Percentiles rank a stretch among this genome's conserved stretches.
phyloP scores from a whole-genome alignment of 2,888 invertebrate species.

The Odiellus spinosus region DNA sequence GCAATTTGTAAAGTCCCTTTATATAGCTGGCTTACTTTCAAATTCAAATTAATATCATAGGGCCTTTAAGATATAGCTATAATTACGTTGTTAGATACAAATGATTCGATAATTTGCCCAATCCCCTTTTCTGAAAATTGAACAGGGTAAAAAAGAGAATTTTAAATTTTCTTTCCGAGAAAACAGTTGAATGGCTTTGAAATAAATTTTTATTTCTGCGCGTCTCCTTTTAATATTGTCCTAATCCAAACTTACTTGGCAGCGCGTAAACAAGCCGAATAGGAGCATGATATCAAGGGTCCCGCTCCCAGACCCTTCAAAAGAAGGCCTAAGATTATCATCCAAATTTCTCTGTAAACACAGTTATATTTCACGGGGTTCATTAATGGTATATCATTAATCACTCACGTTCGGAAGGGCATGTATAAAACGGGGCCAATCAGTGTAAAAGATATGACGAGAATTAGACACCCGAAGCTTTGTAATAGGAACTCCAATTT shows the following conservation, averaged over 20 bases:
- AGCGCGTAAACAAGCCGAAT: slow-evolving; percentile 13
- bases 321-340: slow-evolving; percentile 11
- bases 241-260: slow-evolving; percentile 10
- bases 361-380: not conserved
- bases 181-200: too few species aligned
- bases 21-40: too few species aligned
- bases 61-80: too few species aligned
- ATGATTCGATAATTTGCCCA: too few species aligned
- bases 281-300: slow-evolving; percentile 17
- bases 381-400: not conserved
- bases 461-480: slow-evolving; percentile 11
- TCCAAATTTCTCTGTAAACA: slow-evolving; percentile 6
- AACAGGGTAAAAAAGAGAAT: too few species aligned
- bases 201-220: too few species aligned
- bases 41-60: too few species aligned
- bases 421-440: slow-evolving; percentile 12
- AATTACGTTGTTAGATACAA: too few species aligned
- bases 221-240: not conserved
- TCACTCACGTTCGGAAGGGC: slow-evolving; percentile 11
- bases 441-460: slow-evolving; percentile 9
- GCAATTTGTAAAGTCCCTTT: too few species aligned
- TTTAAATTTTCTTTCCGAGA: too few species aligned
- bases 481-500: slow-evolving; percentile 14
- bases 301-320: slow-evolving; percentile 17
- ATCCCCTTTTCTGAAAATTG: too few species aligned